Base-by-base conservation (phyloP, 30 jellyfish, hydroid and myxozoan genomes). In the Aurelia sp. region DNA sequence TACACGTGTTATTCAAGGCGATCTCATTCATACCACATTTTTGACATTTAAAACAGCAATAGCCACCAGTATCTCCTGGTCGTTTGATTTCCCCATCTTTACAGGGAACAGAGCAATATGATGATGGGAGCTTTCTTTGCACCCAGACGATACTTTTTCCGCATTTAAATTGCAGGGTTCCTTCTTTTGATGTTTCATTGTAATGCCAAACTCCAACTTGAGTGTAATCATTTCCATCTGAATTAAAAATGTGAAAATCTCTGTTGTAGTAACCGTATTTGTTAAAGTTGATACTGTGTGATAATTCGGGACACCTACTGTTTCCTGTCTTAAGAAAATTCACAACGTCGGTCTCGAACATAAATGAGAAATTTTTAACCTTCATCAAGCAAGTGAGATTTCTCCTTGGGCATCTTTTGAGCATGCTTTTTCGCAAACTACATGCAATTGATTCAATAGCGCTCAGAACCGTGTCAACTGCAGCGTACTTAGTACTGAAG, bases 61-160 rank as follows among this genome's bases (percentile, higher is more conserved):
- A 10, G 2, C 71, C 88, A 1, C 21, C 24, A 9, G 19, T 58
- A 5, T n/a, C 17, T 16, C 61, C 72, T 16, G 40, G 22, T 20
- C 6, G 60, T 60, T 13, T 17, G 53, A 82, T 60, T 70, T 82
- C 87, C 19, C 66, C 92, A 52, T 55, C 63, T 16, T 2, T 33
- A 16, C 93, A 89, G 20, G 97, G 96, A n/a, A 16, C 8, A 22
- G 85, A 88, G 55, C 96, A 88, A 55, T 51, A 61, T 11, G 96
- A 66, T 47, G 31, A 27, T 12, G 96, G 91, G 13, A 64, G 33
- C 33, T n/a, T 21, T 1, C 21, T 35, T 13, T 60, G 50, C 47
- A 20, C 57, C 77, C 77, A 77, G 2, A 7, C 57, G 3, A 77
- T 33, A 4, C 13, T 27, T 12, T 38, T 35, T 20, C 22, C 40